phyloP scores from a whole-genome alignment of 2,888 invertebrate species.

The Graphium colonna region DNA sequence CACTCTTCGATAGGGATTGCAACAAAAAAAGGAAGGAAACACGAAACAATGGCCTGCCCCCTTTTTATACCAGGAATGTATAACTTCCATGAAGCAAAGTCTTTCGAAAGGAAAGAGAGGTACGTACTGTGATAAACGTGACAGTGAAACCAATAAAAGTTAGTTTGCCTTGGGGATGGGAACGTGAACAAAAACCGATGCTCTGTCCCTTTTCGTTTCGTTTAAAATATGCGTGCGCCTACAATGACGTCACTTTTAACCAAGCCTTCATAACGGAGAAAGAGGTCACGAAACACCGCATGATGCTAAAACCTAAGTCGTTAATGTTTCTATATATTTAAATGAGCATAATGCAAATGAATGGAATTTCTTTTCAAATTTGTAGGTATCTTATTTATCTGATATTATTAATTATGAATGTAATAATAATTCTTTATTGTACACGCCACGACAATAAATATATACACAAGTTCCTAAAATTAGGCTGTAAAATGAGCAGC shows the following conservation, averaged over 20 bases:
- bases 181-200: not conserved
- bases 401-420: too few species aligned
- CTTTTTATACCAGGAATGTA: conserved; percentile 77
- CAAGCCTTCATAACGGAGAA: conserved; percentile 44
- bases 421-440: too few species aligned
- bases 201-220: not conserved
- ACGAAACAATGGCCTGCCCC: conserved; percentile 77
- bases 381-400: too few species aligned
- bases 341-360: too few species aligned
- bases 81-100: conserved; percentile 55
- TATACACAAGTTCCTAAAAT: too few species aligned
- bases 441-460: too few species aligned
- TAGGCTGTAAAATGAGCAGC: too few species aligned
- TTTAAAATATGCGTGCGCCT: conserved; percentile 19
- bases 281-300: conserved; percentile 25
- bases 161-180: not conserved
- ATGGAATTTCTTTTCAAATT: too few species aligned
- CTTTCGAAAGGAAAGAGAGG: conserved; percentile 42
- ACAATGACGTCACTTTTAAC: conserved; percentile 60
- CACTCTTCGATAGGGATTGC: too few species aligned
- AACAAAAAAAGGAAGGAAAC: conserved; percentile 71
- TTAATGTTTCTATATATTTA: too few species aligned
- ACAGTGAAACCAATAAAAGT: conserved; percentile 13
- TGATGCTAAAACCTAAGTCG: too few species aligned
- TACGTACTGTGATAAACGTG: conserved; percentile 41